A percentile compares a stretch with the other conserved stretches of the same genome.
Conservation (phyloP, 2,797 vertebrate species). For the Phoxinus dragarum region DNA sequence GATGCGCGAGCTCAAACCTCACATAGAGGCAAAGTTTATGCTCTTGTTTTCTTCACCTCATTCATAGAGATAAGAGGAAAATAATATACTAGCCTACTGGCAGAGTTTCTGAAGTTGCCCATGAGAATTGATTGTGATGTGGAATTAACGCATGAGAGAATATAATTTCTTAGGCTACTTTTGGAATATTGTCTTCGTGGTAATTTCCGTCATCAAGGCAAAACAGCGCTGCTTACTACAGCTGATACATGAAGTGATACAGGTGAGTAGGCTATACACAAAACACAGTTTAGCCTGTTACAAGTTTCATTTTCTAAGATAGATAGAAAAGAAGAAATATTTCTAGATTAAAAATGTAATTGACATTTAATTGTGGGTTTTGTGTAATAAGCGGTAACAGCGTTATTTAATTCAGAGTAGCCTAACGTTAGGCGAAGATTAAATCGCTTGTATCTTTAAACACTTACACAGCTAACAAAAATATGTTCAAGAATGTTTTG, state of each 20-base stretch:
- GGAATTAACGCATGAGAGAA: conserved; percentile 6
- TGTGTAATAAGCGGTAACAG: not conserved
- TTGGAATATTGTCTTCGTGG: conserved; percentile 6
- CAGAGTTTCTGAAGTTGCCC: not conserved
- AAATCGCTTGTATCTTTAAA: not conserved
- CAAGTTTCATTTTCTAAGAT: not conserved
- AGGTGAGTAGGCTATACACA: conserved; percentile 11
- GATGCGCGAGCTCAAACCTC: conserved; percentile 8
- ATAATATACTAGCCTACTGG: not conserved
- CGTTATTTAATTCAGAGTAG: not conserved
- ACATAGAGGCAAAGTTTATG: conserved; percentile 29
- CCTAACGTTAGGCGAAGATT: too few relatives aligned
- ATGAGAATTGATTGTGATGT: not conserved
- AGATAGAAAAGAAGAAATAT: not conserved
- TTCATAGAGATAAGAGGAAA: not conserved
- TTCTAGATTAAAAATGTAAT: too few relatives aligned
- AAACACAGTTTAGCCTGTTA: not conserved
- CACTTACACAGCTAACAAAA: not conserved
- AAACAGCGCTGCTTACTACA: conserved; percentile 19
- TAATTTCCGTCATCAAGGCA: not conserved
- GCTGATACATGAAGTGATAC: conserved; percentile 15
- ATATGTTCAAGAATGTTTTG: not conserved
- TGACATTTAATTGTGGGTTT: not conserved
- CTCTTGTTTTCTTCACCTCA: not conserved
- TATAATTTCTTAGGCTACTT: not conserved